Base-by-base conservation (phyloP, 2,888 invertebrate genomes). In the Salpingus planirostris region DNA sequence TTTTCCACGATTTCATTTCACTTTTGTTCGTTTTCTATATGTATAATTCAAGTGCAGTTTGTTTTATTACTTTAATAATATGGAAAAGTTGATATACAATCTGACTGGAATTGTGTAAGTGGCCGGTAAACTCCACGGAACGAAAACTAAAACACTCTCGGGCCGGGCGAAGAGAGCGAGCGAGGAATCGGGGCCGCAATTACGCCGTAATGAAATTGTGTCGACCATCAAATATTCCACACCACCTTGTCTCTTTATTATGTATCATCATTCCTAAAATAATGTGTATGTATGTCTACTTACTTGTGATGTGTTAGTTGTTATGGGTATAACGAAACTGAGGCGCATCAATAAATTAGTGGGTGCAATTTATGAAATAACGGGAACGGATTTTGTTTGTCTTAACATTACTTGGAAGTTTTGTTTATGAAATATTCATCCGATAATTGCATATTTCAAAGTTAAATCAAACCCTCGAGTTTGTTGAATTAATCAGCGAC, bases 1-100 rank as follows among this genome's bases (percentile, higher is more conserved):
- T 47, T 47, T 51, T 50, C 47, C 43, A 47, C 44, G 43, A 49
- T 50, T 51, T 49, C 42, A 46, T 48, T 47, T 48, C 44, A 46
- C n/a, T n/a, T n/a, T n/a, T n/a, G n/a, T n/a, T n/a, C n/a, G n/a
- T n/a, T n/a, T 47, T 38, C 42, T 30, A 43, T 46, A 44, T 44
- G 36, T 39, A 44, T 44, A 39, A 49, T 49, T 47, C 40, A 46
- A 40, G 36, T 31, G 38, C 25, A 41, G 37, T 42, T 42, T 40
- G 45, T 48, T 49, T 45, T 48, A 48, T 49, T 47, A 49, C 44
- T 47, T 43, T 44, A 42, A 44, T 44, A 36, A 44, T 34, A 43
- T 27, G 41, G 38, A 43, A 43, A 43, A 40, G 43, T 41, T 40
- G 40, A 43, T 29, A 36, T n/a, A n/a, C n/a, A n/a, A n/a, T n/a